A percentile compares a stretch with the other conserved stretches of the same genome.
phyloP scores from a whole-genome alignment of 2,797 vertebrate species.

The Synaphobranchus kaupii region DNA sequence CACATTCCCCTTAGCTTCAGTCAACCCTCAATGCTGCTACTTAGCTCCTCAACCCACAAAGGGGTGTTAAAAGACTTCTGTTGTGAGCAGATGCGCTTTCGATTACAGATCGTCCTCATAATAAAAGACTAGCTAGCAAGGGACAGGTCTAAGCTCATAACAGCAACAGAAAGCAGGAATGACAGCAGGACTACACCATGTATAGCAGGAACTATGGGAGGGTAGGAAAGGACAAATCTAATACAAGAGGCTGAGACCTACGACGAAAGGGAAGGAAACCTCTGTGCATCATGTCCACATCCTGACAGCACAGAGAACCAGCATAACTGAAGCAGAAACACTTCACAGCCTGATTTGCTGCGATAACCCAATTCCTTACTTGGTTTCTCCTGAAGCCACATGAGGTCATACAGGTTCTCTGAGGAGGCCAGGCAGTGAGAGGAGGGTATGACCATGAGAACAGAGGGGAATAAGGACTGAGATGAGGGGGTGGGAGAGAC shows the following conservation, averaged over 20 bases:
- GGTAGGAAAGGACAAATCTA: neutral
- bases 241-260: neutral
- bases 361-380: neutral
- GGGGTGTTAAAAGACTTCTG: neutral
- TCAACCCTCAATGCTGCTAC: neutral
- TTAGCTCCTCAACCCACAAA: neutral
- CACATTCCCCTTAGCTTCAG: neutral
- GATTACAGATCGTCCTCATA: neutral
- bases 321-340: neutral
- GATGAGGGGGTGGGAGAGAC: neutral
- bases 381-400: neutral
- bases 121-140: neutral
- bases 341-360: neutral
- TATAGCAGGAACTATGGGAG: neutral
- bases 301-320: neutral
- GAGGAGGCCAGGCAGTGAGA: neutral
- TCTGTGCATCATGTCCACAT: neutral
- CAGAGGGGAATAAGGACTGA: neutral
- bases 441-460: neutral
- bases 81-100: neutral
- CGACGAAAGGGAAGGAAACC: too few relatives aligned
- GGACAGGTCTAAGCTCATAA: neutral
- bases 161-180: neutral
- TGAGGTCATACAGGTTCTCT: neutral
- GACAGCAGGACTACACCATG: neutral